Percentiles rank a stretch among this genome's conserved stretches.
These are phyloP conservation scores for Muschampia staudingeri DNA, from an alignment of 2,888 invertebrate species.

Conservation along the genomic window DNA sequence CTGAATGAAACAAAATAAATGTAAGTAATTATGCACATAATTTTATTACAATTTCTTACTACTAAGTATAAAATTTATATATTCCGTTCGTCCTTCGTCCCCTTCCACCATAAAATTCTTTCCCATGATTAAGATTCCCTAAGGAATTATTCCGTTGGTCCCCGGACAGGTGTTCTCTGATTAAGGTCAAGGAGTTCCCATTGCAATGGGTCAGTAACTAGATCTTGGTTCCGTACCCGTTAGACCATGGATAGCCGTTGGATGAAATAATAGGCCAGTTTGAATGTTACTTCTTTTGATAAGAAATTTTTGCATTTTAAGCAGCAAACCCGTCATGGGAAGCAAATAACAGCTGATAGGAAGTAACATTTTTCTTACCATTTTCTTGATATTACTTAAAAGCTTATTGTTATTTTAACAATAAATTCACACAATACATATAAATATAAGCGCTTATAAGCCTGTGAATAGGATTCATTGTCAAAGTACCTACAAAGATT, in stretches of 20 bases:
- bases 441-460: no score
- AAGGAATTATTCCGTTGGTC: conserved; percentile 75
- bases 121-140: conserved; percentile 89
- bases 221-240: conserved; percentile 75
- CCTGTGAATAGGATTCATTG: neutral
- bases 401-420: no score
- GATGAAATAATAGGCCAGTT: conserved; percentile 52
- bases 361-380: neutral
- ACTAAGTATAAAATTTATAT: neutral
- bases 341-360: conserved; percentile 4
- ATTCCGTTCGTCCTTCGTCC: conserved; percentile 35
- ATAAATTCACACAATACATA: no score
- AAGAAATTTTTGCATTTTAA: conserved; percentile 35
- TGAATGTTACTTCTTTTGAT: conserved; percentile 26
- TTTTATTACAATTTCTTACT: neutral
- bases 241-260: conserved; percentile 86
- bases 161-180: conserved; percentile 86
- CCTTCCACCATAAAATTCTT: conserved; percentile 69
- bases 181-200: conserved; percentile 90
- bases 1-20: neutral
- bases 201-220: conserved; percentile 83
- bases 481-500: neutral
- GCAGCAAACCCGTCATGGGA: conserved; percentile 1
- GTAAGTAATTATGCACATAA: neutral
- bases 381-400: no score